Percentiles rank a stretch among this genome's conserved stretches.
These are phyloP conservation scores for Tenthredo amoena DNA, from an alignment of 2,888 invertebrate genomes.

Conservation along the genomic window DNA sequence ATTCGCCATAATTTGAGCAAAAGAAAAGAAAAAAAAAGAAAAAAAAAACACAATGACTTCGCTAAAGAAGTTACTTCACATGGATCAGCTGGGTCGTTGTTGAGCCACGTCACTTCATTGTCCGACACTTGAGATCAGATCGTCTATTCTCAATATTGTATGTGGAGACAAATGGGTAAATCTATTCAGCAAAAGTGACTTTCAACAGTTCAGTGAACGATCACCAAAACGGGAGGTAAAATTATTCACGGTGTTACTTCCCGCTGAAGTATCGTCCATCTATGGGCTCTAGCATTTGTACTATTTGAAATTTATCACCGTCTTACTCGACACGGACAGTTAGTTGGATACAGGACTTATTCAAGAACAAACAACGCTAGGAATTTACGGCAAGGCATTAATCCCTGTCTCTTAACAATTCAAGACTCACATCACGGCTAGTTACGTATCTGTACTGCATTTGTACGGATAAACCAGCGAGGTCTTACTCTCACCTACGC, in stretches of 20 bases:
- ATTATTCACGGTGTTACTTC: constrained; percentile 4
- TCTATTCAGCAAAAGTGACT: constrained; percentile 1
- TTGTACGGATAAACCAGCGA: not conserved
- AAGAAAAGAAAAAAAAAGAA: no score
- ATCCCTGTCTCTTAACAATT: constrained; percentile 24
- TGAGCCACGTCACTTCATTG: not conserved
- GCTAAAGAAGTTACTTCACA: not conserved
- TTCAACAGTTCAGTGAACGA: constrained; percentile 12
- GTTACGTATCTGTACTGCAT: not conserved
- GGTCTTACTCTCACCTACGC: constrained; percentile 15
- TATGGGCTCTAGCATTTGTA: not conserved
- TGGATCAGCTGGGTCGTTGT: not conserved
- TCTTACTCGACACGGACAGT: not conserved
- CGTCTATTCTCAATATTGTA: not conserved
- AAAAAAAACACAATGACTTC: not conserved
- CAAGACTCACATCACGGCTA: not conserved
- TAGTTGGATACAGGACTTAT: not conserved
- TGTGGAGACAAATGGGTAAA: not conserved
- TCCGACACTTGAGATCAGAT: not conserved
- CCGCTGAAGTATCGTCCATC: constrained; percentile 13
- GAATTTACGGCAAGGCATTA: constrained; percentile 10
- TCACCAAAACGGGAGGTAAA: constrained; percentile 4
- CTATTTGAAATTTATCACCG: constrained; percentile 12
- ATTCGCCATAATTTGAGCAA: no score
- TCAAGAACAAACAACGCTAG: constrained; percentile 6